Percentiles rank a stretch among this genome's conserved stretches.
These are phyloP conservation scores for Drosophila mauritiana DNA, from an alignment of 1,140 invertebrate genomes.

Conservation along the genomic window DNA sequence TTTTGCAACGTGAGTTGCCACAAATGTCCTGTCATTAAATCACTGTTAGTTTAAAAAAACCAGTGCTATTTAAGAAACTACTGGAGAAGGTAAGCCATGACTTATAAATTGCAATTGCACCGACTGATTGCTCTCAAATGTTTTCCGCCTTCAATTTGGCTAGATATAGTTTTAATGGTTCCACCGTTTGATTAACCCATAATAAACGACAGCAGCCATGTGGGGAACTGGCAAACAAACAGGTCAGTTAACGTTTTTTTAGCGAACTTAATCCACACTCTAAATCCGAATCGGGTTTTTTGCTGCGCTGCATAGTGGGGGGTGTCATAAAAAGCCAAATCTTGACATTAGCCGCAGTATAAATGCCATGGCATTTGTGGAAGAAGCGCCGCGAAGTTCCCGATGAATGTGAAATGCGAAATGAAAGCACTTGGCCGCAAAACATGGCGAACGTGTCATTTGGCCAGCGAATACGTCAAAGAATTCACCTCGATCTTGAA, in stretches of 20 bases:
- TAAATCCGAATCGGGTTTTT: slow-evolving; percentile 14
- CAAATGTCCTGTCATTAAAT: not conserved
- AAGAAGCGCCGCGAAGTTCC: slow-evolving; percentile 7
- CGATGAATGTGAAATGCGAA: slow-evolving; percentile 29
- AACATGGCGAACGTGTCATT: slow-evolving; percentile 64
- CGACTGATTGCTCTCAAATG: not conserved
- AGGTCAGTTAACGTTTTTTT: slow-evolving; percentile 32
- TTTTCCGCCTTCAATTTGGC: slow-evolving; percentile 8
- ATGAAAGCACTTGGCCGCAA: slow-evolving; percentile 22
- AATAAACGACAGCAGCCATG: slow-evolving; percentile 7
- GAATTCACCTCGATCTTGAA: slow-evolving; percentile 83
- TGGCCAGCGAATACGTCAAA: slow-evolving; percentile 40
- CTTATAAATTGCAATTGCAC: not conserved
- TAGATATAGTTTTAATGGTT: slow-evolving; percentile 26
- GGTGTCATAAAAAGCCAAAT: slow-evolving; percentile 61
- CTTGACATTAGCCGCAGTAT: slow-evolving; percentile 53
- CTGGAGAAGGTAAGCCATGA: not conserved
- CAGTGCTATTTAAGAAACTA: not conserved
- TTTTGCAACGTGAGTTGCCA: no score
- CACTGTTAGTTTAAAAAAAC: not conserved
- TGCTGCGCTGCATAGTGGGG: not conserved
- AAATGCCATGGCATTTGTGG: slow-evolving; percentile 76
- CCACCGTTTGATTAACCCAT: slow-evolving; percentile 41
- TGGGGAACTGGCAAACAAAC: slow-evolving; percentile 14
- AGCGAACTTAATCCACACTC: slow-evolving; percentile 4